Base-by-base conservation (phyloP, 2,113 vertebrate genomes). In the Rhinolophus sinicus region DNA sequence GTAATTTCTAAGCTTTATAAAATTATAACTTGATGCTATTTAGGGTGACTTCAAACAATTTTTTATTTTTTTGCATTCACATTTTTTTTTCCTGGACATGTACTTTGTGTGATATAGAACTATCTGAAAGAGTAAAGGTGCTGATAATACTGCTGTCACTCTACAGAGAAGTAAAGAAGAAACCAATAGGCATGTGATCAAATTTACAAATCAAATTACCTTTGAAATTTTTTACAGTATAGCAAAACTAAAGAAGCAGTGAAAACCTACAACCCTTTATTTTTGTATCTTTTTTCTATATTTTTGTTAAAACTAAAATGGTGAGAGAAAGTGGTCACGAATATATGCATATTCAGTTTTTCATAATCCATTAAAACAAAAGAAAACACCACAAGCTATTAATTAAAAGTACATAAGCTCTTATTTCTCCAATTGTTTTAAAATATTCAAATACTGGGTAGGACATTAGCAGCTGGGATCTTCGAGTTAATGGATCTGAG, bases 281-380 rank as follows among this genome's bases (percentile, higher is more conserved):
- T 83, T 93, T 84, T 65, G 7, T 91, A 22, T 47, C 8, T 54
- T 40, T 83, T 83, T 67, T 12, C 6, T 30, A 11, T 58, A n/a
- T 86, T 54, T 94, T 85, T 93, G 30, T 30, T 77, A 40, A 81
- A 50, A 52, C 22, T 38, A 54, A 90, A 69, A 30, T 33, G 24
- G 28, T 44, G 26, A 87, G 84, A 56, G 54, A 84, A 56, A 54
- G 3, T 70, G 72, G 70, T 94, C 50, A 77, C 14, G 77, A 65
- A 62, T 30, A 58, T 56, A 82, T 52, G 52, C 70, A 8, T 77
- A 40, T 90, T 94, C 35, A 76, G 3, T 56, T 81, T 94, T 85
- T 65, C 72, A 88, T 67, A 22, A 82, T 78, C 94, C 95, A 47
- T 77, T 72, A 94, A 90, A 85, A 92, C 52, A 96, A 60, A 90